Evolutionary conservation across 2,113 vertebrate species (phyloP), one percentile per base, ranked within the genome.

Genomic region (Azemiops feae): DNA sequence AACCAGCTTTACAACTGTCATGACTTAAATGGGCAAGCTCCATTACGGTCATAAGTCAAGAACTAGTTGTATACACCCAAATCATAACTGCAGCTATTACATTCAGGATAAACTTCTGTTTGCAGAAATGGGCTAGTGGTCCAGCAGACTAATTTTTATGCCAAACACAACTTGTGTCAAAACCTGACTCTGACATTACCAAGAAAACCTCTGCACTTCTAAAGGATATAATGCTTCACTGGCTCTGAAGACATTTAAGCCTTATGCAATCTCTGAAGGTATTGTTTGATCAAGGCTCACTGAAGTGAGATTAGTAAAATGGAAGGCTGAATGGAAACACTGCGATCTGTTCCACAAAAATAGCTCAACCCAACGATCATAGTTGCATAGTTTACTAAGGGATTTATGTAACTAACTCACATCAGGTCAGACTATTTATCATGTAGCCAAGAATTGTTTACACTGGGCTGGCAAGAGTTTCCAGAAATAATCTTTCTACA

Each of bases 161-260:
- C n/a, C 92, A 88, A 95, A 94, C 92, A 94, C 91, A 95, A 43
- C 0, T 87, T 43, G 92, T 85, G 88, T 91, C 89, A 94, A 92
- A 92, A 95, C 94, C 92, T 93, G 94, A 0, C 93, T 96, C 94
- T 96, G 94, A 93, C 92, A 34, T 93, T 94, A 93, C 89, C 39
- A 30, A 85, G 93, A 27, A 95, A 96, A 94, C 95, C 92, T 92
- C 91, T 89, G 94, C 57, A 86, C n/a, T 50, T 60, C 85, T 50
- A 4, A 43, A 0, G 0, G 88, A 95, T 94, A 25, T 87, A 94
- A 91, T 60, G 89, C 93, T 94, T 93, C 45, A 88, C 50, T 7
- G 52, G 43, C 69, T 93, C 69, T 93, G 92, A 93, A 93, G 90
- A 93, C 92, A 91, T 88, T 89, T 39, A 43, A 88, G 43, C 57